Evolutionary conservation across 1,140 invertebrate species (phyloP).

Genomic region (Heterodera schachtii): DNA sequence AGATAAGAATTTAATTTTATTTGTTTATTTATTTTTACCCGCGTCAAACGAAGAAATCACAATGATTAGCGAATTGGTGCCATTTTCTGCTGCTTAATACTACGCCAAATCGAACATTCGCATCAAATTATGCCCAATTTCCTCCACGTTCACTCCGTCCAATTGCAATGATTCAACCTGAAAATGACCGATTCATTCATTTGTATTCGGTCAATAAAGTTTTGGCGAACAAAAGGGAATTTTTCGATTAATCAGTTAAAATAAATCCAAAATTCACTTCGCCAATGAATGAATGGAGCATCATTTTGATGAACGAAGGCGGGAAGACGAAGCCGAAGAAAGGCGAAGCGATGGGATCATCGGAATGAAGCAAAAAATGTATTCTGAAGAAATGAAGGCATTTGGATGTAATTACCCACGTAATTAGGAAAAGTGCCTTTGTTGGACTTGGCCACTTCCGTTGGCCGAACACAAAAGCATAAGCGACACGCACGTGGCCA

Average conservation of each 20-base stretch:
- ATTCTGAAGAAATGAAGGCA: background rate
- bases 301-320: background rate
- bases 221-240: too few species aligned
- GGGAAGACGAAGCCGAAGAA: background rate
- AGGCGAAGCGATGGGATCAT: background rate
- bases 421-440: background rate
- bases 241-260: background rate
- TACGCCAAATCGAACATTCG: background rate
- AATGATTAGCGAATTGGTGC: too few species aligned
- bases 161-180: background rate
- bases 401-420: background rate
- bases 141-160: background rate
- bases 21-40: background rate
- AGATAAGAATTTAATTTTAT: background rate
- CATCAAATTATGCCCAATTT: background rate
- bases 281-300: conserved; percentile 1
- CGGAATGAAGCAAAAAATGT: conserved; percentile 7
- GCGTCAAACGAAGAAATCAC: too few species aligned
- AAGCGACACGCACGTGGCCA: conserved; percentile 11
- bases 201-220: too few species aligned
- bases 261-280: background rate
- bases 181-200: background rate
- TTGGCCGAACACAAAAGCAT: conserved; percentile 20
- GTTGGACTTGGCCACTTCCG: background rate
- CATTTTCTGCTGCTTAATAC: too few species aligned